Evolutionary conservation across 1,140 invertebrate species (phyloP), one percentile per base, ranked within the genome.

Genomic region (Drosophila willistoni): DNA sequence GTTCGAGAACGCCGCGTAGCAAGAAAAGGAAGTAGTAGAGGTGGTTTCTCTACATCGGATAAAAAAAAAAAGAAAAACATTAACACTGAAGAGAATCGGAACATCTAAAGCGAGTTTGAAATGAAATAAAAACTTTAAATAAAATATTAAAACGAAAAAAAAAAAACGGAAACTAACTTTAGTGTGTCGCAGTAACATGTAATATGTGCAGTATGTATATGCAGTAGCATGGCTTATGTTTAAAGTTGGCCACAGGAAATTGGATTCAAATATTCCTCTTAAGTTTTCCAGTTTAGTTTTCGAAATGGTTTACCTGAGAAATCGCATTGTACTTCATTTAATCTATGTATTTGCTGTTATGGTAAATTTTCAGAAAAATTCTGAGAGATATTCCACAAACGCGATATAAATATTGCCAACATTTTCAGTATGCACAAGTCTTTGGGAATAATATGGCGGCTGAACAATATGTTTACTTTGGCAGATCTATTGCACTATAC

Each of bases 121-220:
- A 89, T 81, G 80, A 90, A 89, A 89, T 78, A 89, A 87, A 86
- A 89, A 87, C 84, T 81, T 87, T 89, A 89, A 87, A 86, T 89
- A 87, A 84, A 87, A 89, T 78, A 90, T 85, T 85, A 71, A 89
- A 82, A 90, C 86, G 65, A 85, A 29, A 29, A 29, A 29, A 68
- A 39, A 2, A 64, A 69, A 61, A 59, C 51, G 19, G 42, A 68
- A 68, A 57, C 25, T 41, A 57, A 74, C 47, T 57, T 13, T 36
- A 39, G 67, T 44, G 9, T 68, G 68, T 60, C 56, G 39, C 0
- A 39, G 2, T 10, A 36, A n/a, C n/a, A n/a, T n/a, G n/a, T n/a
- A n/a, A n/a, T n/a, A n/a, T n/a, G n/a, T n/a, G n/a, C n/a, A n/a
- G n/a, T n/a, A n/a, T n/a, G n/a, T n/a, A n/a, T n/a, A n/a, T n/a